Percentiles rank a stretch among this genome's conserved stretches.
Evolutionary conservation across 2,797 vertebrate species (phyloP).

Genomic region (Rhinogobio ventralis): DNA sequence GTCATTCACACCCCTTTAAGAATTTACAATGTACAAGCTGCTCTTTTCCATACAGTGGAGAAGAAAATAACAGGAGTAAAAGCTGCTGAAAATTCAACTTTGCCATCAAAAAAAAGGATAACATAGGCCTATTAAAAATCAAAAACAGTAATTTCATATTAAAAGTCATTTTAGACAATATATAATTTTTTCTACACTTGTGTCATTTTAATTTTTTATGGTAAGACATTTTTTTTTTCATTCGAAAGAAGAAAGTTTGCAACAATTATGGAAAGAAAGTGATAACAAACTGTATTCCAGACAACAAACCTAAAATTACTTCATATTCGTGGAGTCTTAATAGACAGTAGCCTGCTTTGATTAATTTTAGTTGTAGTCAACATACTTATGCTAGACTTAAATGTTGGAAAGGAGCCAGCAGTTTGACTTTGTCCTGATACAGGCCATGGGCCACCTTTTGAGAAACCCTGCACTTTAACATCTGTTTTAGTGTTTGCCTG

Average conservation of each 20-base stretch:
- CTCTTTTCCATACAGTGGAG: background rate
- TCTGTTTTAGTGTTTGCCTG: slow-evolving; percentile 40
- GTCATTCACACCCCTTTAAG: background rate
- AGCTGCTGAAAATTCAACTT: background rate
- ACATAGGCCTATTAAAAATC: background rate
- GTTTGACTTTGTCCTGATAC: slow-evolving; percentile 20
- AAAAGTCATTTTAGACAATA: background rate
- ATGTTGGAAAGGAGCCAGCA: slow-evolving; percentile 17
- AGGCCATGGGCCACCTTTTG: slow-evolving; percentile 23
- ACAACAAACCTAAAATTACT: background rate
- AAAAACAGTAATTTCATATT: background rate
- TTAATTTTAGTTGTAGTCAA: slow-evolving; percentile 32
- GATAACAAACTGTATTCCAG: background rate
- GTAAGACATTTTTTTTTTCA: background rate
- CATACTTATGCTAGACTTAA: slow-evolving; percentile 6
- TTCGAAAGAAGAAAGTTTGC: background rate
- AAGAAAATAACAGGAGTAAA: background rate
- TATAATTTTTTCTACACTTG: background rate
- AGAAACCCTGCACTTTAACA: slow-evolving; percentile 35
- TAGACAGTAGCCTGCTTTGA: slow-evolving; percentile 25
- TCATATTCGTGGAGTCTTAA: background rate
- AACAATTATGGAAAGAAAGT: background rate
- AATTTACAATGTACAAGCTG: background rate
- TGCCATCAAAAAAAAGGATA: background rate
- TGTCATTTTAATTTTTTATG: background rate